Base-by-base conservation (phyloP, 2,888 invertebrate species). In the Rhagonycha lutea region DNA sequence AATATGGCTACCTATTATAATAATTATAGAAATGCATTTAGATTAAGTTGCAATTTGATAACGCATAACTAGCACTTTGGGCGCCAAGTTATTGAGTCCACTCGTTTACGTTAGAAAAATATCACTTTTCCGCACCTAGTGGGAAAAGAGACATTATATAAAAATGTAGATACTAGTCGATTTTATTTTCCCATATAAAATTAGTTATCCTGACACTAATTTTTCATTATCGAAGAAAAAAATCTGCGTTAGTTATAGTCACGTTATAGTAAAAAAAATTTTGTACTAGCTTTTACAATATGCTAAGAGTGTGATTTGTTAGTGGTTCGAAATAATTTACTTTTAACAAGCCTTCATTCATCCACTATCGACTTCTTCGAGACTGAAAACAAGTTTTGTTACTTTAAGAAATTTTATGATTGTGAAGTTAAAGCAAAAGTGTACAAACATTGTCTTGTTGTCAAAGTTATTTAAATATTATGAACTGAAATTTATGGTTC, bases 401-500 rank as follows among this genome's bases (percentile, higher is more conserved):
- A 75, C 75, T 75, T 77, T 78, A 78, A 68, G 75, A 78, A 73
- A 73, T 72, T 78, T 77, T 76, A 76, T 74, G 72, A 65, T 26
- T 65, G 63, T 65, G n/a, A 65, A 65, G 26, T 71, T 74, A 68
- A 32, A 68, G 32, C 69, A 69, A 61, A 28, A 68, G 72, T 68
- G 67, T 14, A 70, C 14, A 61, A 70, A 62, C 70, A 70, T 24
- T 69, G 72, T 77, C 71, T 74, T 68, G 73, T 74, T 74, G 70
- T 78, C 70, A 74, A 72, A 72, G 72, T 70, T 29, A 68, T 78
- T 74, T 71, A 73, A 79, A 79, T 79, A 79, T 79, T 79, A 74
- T 71, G 78, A 65, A 14, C 62, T 67, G 69, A 76, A 79, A 80
- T 80, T 79, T 80, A 80, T 79, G 75, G 78, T 75, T 76, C 78